Evolutionary conservation across 2,888 invertebrate genomes (phyloP), one percentile per base, ranked within the genome.

Genomic region (Vesta saturnalis): DNA sequence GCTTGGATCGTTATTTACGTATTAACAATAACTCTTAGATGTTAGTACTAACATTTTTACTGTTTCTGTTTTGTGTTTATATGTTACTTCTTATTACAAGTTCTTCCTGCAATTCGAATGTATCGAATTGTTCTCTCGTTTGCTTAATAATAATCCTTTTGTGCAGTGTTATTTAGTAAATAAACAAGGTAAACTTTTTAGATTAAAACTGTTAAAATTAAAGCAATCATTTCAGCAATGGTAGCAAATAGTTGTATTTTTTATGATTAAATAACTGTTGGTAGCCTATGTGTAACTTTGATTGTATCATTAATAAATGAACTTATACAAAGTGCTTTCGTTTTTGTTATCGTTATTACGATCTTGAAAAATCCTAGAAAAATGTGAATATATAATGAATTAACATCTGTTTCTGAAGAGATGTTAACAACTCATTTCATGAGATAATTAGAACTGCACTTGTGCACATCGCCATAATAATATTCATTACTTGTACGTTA

Each of bases 241-340:
- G 19, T 60, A 59, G 61, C 67, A 64, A 59, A 64, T 58, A 60
- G n/a, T 12, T 47, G 77, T 81, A 81, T 81, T 82, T 81, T 81
- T 82, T 80, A 79, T 78, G 69, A 74, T 79, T 81, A 82, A 80
- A 82, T 80, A 81, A 79, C 81, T 80, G 80, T 81, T 82, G 81
- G 80, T 80, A 81, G 76, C 81, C 82, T 82, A 80, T 77, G 79
- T 83, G 82, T 83, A 82, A 81, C 76, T 82, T 81, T 80, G 77
- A 82, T 80, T 82, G 82, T 82, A 82, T 79, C 77, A 81, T 80
- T 79, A 80, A 78, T 77, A 79, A 80, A 75, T 74, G 72, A 77
- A 77, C 73, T 74, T 75, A 77, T 66, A 62, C 58, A 64, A 67
- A 39, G 10, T 6, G 30, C 30, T 30, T 30, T 5, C 5, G 30